Conservation (phyloP, 2,888 invertebrate species). For the Orthosia gothica region DNA sequence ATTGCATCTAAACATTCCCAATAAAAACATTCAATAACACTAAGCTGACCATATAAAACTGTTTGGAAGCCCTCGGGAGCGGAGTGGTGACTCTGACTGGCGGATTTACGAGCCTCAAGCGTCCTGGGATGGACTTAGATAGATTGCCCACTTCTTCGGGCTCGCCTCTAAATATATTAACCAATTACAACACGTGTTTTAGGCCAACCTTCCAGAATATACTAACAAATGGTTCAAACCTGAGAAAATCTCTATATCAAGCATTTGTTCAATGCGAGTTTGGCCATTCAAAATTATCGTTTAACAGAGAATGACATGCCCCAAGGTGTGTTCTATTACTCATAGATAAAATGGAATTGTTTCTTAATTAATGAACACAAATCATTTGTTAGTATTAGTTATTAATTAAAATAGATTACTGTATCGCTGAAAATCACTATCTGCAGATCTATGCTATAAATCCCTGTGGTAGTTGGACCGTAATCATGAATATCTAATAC, state of each 20-base stretch:
- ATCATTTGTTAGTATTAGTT: slow-evolving; percentile 66
- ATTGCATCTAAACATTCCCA: slow-evolving; percentile 51
- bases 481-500: slow-evolving; percentile 83
- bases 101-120: slow-evolving; percentile 77
- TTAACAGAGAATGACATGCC: slow-evolving; percentile 34
- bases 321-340: slow-evolving; percentile 51
- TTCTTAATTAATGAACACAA: slow-evolving; percentile 59
- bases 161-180: slow-evolving; percentile 73
- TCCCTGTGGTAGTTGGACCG: slow-evolving; percentile 68
- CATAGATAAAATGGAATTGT: slow-evolving; percentile 60
- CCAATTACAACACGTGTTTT: slow-evolving; percentile 72
- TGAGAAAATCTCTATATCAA: slow-evolving; percentile 31
- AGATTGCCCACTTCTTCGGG: slow-evolving; percentile 77
- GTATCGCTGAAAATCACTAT: slow-evolving; percentile 66
- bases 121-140: slow-evolving; percentile 79
- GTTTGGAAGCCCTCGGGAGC: slow-evolving; percentile 68
- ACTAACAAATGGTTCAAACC: slow-evolving; percentile 9
- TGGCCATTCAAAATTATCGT: slow-evolving; percentile 33
- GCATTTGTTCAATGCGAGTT: slow-evolving; percentile 40
- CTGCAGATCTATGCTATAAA: slow-evolving; percentile 68
- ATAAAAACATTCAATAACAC: slow-evolving; percentile 69
- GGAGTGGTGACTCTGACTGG: slow-evolving; percentile 75
- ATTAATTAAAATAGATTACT: slow-evolving; percentile 69
- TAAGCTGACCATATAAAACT: slow-evolving; percentile 68
- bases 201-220: slow-evolving; percentile 34